Base-by-base conservation (phyloP, 2,113 vertebrate genomes). In the Sinocyclocheilus rhinocerous region DNA sequence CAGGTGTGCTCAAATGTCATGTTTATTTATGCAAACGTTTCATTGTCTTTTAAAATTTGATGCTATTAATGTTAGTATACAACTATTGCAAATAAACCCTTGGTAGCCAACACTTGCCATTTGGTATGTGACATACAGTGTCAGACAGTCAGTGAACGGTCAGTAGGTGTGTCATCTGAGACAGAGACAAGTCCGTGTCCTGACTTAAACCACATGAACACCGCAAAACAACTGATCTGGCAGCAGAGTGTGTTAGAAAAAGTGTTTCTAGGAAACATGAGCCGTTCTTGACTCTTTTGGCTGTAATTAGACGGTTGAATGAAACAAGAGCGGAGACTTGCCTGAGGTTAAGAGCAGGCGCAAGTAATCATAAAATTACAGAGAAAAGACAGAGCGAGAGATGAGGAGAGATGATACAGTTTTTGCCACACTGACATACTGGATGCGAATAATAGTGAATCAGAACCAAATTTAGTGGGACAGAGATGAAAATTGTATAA, bases 401-500 rank as follows among this genome's bases (percentile, higher is more conserved):
- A 69, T 11, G 61, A 18, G 13, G 24, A 81, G 42, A 7, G 26
- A 22, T 70, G 65, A 22, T 48, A 42, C 8, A 8, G 72, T 70
- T 76, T 83, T 33, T 63, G 52, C 22, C 72, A 2, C 79, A 78
- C 50, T 36, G 76, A 42, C 39, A 16, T 50, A 55, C 84, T 69
- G 65, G 67, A 50, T 76, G 67, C 18, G 39, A 63, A 81, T 18
- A 36, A 52, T 13, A 26, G 42, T 24, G 15, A 76, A 52, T 29
- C 69, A 85, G 72, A 85, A 39, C 42, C 63, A 63, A 75, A 77
- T 50, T 15, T 20, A 82, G 82, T 77, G 26, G 39, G 72, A 85
- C 39, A 59, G 39, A 50, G 48, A 16, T 57, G 42, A 7, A 52
- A 15, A 69, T 65, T 26, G 36, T 0, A 18, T 6, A 87, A 76